A percentile compares a stretch with the other conserved stretches of the same genome.
Conservation (phyloP, 2,113 vertebrate genomes). For the Campylorhamphus procurvoides region DNA sequence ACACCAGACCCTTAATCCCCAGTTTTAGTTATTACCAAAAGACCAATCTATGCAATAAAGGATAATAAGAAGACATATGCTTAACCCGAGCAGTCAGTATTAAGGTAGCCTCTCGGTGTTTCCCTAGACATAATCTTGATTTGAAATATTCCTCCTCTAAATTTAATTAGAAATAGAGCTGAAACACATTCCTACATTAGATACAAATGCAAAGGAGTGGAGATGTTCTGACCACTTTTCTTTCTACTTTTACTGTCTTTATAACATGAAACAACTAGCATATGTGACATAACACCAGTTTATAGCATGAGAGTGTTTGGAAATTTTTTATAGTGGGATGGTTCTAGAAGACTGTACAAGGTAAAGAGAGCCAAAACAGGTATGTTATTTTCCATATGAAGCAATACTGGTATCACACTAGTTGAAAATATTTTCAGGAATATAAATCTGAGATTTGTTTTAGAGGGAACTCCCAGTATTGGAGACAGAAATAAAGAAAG, state of each 20-base stretch:
- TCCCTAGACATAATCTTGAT: background rate
- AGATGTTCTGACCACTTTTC: background rate
- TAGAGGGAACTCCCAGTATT: background rate
- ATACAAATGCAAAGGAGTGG: background rate
- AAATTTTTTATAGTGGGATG: background rate
- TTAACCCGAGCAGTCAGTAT: background rate
- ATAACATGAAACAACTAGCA: background rate
- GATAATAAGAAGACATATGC: fast-evolving
- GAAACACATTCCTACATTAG: background rate
- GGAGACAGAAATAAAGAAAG: background rate
- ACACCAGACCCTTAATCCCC: background rate
- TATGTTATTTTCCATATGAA: background rate
- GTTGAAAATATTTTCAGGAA: background rate
- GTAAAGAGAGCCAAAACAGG: background rate
- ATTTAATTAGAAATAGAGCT: background rate
- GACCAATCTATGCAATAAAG: background rate
- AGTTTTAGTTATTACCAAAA: background rate
- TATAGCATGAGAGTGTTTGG: background rate
- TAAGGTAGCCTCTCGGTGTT: background rate
- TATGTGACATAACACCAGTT: background rate
- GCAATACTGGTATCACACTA: background rate
- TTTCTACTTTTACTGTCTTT: background rate
- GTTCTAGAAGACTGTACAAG: background rate
- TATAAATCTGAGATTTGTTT: background rate
- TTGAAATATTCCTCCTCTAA: background rate